Percentiles rank a stretch among this genome's conserved stretches.
These are phyloP conservation scores for Pogoniulus pusillus DNA, from an alignment of 2,797 vertebrate species.

Conservation along the genomic window DNA sequence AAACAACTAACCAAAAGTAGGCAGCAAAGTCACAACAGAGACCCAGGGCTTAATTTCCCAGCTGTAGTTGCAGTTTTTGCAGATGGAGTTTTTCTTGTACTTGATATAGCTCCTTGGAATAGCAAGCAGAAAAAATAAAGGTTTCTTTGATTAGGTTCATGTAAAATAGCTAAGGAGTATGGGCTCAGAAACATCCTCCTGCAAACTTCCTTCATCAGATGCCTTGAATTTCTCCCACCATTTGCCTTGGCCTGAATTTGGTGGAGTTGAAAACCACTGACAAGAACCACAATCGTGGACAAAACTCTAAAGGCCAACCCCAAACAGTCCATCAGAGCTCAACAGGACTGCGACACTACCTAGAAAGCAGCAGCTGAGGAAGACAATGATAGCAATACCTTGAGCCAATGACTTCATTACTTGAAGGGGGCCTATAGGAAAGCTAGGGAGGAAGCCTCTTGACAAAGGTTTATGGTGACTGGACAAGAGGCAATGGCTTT, in stretches of 20 bases:
- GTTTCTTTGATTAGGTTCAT: background rate
- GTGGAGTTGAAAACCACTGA: too few species aligned
- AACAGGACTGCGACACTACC: background rate
- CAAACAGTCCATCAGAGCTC: background rate
- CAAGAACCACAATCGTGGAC: background rate
- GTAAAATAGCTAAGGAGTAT: background rate
- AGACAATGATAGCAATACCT: background rate
- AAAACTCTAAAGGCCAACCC: background rate
- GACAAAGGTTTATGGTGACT: too few species aligned
- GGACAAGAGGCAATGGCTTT: too few species aligned
- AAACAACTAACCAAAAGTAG: too few species aligned
- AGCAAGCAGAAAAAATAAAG: background rate
- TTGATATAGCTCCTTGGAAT: background rate
- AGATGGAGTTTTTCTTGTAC: background rate
- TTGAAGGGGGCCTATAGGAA: too few species aligned
- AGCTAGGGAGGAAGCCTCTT: too few species aligned
- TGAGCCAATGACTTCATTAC: background rate
- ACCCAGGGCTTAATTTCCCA: background rate
- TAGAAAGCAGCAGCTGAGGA: background rate
- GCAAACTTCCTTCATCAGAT: background rate
- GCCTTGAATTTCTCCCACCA: background rate
- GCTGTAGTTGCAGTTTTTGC: background rate
- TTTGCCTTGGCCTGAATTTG: too few species aligned
- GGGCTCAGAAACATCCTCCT: background rate
- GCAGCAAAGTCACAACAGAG: background rate